Conservation (phyloP, 92 coral and sea anemone genomes). For the Hydrozoanthus gracilis region DNA sequence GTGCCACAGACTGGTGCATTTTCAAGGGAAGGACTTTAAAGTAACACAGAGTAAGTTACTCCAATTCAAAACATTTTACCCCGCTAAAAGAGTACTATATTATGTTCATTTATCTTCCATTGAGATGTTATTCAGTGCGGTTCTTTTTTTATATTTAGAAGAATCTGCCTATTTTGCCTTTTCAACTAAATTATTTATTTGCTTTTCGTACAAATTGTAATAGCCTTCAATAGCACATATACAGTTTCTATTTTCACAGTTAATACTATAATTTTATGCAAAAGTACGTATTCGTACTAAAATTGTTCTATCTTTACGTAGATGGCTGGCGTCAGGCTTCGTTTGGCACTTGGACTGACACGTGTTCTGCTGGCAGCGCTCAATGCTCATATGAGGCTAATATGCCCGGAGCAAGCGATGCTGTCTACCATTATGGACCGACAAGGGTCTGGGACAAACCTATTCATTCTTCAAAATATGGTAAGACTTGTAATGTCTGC, state of each 20-base stretch:
- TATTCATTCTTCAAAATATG: constrained; percentile 35
- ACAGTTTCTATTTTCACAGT: background rate
- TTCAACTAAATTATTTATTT: too few relatives aligned
- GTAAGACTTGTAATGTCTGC: background rate
- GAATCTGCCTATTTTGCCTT: too few relatives aligned
- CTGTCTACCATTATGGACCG: constrained; percentile 35
- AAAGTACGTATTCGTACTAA: background rate
- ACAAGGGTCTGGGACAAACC: constrained; percentile 38
- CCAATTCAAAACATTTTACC: too few relatives aligned
- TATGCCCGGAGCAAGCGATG: constrained; percentile 22
- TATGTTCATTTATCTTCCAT: too few relatives aligned
- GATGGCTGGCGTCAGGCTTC: constrained; percentile 26
- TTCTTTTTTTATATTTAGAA: too few relatives aligned
- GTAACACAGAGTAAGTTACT: constrained; percentile 17
- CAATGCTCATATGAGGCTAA: constrained; percentile 28
- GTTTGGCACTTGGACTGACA: constrained; percentile 32
- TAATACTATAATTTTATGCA: too few relatives aligned
- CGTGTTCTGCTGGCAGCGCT: constrained; percentile 13
- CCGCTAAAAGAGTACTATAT: too few relatives aligned
- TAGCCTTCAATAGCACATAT: background rate
- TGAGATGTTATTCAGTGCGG: too few relatives aligned
- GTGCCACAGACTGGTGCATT: constrained; percentile 30
- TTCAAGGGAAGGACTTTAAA: constrained; percentile 34
- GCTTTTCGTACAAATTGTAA: too few relatives aligned
- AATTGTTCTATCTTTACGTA: background rate